Evolutionary conservation across 1,140 invertebrate genomes (phyloP), one percentile per base, ranked within the genome.

Genomic region (Drosophila santomea): DNA sequence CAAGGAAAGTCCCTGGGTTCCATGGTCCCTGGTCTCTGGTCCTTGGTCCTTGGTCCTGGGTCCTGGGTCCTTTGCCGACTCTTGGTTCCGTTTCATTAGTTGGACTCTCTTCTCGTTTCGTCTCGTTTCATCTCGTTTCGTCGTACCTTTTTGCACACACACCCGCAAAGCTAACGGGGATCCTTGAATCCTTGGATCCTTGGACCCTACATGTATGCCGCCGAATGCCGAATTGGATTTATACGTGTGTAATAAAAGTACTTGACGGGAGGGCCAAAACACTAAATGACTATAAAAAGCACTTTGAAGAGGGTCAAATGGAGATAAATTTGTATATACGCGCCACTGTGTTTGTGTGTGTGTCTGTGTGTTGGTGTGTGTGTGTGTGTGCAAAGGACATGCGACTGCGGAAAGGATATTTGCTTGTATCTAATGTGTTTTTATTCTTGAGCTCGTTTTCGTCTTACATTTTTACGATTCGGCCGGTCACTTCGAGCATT

Each of bases 221-320:
- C 74, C 80, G 66, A 88, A 83, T 86, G 75, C 88, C 88, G 86
- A 90, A 90, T 90, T 91, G 88, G 82, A 86, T 90, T 90, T 90
- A 84, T 90, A 90, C 86, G 81, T 90, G 83, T 84, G 80, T 81
- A 90, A 88, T 90, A 85, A 90, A 91, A 90, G 83, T 89, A 91
- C 85, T 80, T 91, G 90, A 84, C 90, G 84, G 82, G 85, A 79
- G 83, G 90, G 86, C 85, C 81, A 90, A 89, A 75, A 85, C 90
- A 83, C 86, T 90, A 91, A 91, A 91, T 91, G 82, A 82, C 89
- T 91, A 91, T 91, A 92, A 90, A 92, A 88, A 92, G 88, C 88
- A 91, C 88, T 92, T 92, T 92, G 91, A 92, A 92, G 91, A 92
- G 91, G 91, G 91, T 92, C 91, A 92, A 92, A 92, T 92, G 91